phyloP scores from a whole-genome alignment of 2,113 vertebrate species.

The Taxidea taxus region DNA sequence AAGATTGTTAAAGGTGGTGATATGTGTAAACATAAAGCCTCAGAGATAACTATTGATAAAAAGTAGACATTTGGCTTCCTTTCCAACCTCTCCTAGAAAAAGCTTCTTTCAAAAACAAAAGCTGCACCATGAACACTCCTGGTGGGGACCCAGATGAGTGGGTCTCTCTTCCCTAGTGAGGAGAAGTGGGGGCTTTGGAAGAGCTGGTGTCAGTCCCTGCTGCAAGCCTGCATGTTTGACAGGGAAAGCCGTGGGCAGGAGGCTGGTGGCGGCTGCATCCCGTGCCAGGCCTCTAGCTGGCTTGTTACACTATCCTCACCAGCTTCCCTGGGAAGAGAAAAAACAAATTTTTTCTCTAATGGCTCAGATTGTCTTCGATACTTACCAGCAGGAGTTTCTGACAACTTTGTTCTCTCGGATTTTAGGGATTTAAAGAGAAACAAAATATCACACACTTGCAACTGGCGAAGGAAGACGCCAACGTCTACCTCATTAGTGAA shows the following conservation, averaged over 20 bases:
- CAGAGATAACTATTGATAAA: constrained; percentile 3
- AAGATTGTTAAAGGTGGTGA: constrained; percentile 51
- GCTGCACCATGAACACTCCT: background rate
- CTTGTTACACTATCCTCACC: constrained; percentile 6
- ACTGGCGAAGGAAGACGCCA: constrained; percentile 45
- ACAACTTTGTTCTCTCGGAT: constrained; percentile 69
- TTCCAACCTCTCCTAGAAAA: background rate
- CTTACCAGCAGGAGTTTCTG: constrained; percentile 67
- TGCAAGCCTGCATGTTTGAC: background rate
- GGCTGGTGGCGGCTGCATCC: background rate
- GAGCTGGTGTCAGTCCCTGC: background rate
- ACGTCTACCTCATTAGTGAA: constrained; percentile 63
- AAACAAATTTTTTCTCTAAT: constrained; percentile 61
- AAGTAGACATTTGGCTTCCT: constrained; percentile 46
- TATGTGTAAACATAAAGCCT: background rate
- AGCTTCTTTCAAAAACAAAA: constrained; percentile 16
- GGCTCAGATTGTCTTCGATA: constrained; percentile 55
- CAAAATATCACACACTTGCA: constrained; percentile 69
- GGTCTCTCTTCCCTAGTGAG: constrained; percentile 35
- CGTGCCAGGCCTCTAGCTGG: background rate
- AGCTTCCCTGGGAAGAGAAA: constrained; percentile 48
- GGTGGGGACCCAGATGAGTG: background rate
- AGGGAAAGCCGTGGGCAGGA: background rate
- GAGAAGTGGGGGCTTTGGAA: constrained; percentile 33
- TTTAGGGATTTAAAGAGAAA: constrained; percentile 72